phyloP scores from a whole-genome alignment of 1,140 invertebrate genomes.

The Zaprionus lachaisei region DNA sequence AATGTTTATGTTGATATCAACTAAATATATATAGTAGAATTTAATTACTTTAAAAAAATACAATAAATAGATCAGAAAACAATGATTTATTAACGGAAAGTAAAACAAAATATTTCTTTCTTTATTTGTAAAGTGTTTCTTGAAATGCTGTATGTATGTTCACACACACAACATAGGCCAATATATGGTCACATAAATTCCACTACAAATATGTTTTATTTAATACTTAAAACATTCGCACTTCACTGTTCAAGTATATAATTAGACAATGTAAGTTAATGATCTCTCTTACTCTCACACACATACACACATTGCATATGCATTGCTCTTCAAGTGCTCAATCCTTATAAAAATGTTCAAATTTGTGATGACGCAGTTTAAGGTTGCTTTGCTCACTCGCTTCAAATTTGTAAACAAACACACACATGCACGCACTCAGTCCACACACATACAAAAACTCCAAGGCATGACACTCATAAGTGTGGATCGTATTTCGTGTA shows the following conservation, averaged over 20 bases:
- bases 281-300: not conserved
- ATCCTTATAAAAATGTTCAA: not conserved
- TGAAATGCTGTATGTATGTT: too few species aligned
- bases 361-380: constrained; percentile 13
- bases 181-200: not conserved
- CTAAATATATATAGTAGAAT: too few species aligned
- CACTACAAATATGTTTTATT: not conserved
- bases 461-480: not conserved
- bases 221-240: not conserved
- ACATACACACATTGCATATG: not conserved
- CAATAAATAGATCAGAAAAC: too few species aligned
- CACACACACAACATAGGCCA: too few species aligned
- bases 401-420: constrained; percentile 1
- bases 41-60: too few species aligned
- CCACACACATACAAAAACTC: not conserved
- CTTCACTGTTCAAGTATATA: not conserved
- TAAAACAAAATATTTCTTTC: too few species aligned
- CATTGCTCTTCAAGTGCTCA: not conserved
- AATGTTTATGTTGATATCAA: too few species aligned
- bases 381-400: not conserved
- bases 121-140: too few species aligned
- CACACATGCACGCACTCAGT: not conserved
- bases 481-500: constrained; percentile 3
- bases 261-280: not conserved
- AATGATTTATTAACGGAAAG: too few species aligned